These are phyloP conservation scores for Aphidius ervi DNA, from an alignment of 1,140 invertebrate genomes.

Conservation along the genomic window DNA sequence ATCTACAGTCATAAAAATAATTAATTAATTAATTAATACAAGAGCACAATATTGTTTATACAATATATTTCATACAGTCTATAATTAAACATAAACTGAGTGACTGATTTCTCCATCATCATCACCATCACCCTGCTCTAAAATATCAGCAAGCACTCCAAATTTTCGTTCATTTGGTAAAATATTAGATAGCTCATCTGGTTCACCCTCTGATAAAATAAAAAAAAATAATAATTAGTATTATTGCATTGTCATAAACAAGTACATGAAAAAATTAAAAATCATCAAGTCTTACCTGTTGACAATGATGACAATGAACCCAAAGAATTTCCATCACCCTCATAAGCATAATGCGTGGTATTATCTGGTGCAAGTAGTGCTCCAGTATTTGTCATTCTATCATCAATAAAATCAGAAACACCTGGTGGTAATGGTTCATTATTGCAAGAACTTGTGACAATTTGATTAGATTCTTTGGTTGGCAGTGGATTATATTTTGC, in stretches of 20 bases:
- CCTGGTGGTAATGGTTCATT: slow-evolving; percentile 69
- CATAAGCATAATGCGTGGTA: slow-evolving; percentile 94
- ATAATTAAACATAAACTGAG: no score
- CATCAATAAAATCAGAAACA: slow-evolving; percentile 93
- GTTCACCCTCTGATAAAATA: slow-evolving; percentile 72
- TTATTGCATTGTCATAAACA: background rate
- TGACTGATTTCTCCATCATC: no score
- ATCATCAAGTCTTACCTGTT: slow-evolving; percentile 63
- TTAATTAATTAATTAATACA: no score
- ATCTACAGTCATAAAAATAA: no score
- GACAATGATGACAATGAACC: slow-evolving; percentile 92
- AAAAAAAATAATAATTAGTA: background rate
- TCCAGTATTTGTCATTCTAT: slow-evolving; percentile 90
- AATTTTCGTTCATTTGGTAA: slow-evolving; percentile 96
- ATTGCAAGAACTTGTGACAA: background rate
- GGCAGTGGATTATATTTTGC: no score
- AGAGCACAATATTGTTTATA: no score
- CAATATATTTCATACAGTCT: no score
- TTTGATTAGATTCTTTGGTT: background rate
- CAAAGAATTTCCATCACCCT: slow-evolving; percentile 95
- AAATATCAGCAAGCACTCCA: slow-evolving; percentile 95
- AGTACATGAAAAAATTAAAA: background rate
- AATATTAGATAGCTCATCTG: slow-evolving; percentile 95
- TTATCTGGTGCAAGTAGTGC: slow-evolving; percentile 95
- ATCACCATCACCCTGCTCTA: slow-evolving; percentile 72